Evolutionary conservation across 2,888 invertebrate genomes (phyloP).

Genomic region (Eristalis pertinax): DNA sequence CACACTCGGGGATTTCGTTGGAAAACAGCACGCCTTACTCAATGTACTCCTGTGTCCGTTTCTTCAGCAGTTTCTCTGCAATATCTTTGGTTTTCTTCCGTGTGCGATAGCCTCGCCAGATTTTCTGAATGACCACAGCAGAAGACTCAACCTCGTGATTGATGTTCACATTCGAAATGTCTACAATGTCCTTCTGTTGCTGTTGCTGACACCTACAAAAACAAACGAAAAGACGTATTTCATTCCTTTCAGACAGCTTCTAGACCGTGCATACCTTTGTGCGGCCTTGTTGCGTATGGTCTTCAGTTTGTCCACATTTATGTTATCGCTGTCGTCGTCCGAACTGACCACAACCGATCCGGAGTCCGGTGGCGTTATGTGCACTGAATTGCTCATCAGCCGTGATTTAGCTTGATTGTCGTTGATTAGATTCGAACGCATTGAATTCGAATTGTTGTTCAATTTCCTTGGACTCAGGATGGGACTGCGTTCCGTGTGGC

Average conservation of each 20-base stretch:
- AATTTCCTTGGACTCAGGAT: conserved; percentile 79
- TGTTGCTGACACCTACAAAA: conserved; percentile 75
- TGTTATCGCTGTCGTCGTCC: conserved; percentile 85
- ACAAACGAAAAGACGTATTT: too few relatives aligned
- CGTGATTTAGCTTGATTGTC: conserved; percentile 75
- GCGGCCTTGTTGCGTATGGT: conserved; percentile 85
- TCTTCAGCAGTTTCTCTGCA: conserved; percentile 87
- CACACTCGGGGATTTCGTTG: background rate
- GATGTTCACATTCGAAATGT: conserved; percentile 73
- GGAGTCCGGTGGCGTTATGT: conserved; percentile 78
- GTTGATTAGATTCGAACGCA: conserved; percentile 62
- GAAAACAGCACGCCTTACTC: conserved; percentile 83
- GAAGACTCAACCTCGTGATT: conserved; percentile 82
- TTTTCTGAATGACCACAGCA: conserved; percentile 91
- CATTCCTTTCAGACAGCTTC: background rate
- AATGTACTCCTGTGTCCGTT: conserved; percentile 91
- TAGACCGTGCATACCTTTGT: conserved; percentile 79
- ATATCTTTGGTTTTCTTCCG: conserved; percentile 84
- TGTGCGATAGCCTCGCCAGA: conserved; percentile 92
- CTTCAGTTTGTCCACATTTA: conserved; percentile 86
- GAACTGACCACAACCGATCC: conserved; percentile 80
- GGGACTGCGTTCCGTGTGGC: conserved; percentile 77
- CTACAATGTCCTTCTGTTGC: conserved; percentile 77
- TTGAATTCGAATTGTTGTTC: conserved; percentile 61
- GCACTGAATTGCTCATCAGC: conserved; percentile 75